A percentile compares a stretch with the other conserved stretches of the same genome.
phyloP scores from a whole-genome alignment of 2,113 vertebrate species.

The Promerops cafer region DNA sequence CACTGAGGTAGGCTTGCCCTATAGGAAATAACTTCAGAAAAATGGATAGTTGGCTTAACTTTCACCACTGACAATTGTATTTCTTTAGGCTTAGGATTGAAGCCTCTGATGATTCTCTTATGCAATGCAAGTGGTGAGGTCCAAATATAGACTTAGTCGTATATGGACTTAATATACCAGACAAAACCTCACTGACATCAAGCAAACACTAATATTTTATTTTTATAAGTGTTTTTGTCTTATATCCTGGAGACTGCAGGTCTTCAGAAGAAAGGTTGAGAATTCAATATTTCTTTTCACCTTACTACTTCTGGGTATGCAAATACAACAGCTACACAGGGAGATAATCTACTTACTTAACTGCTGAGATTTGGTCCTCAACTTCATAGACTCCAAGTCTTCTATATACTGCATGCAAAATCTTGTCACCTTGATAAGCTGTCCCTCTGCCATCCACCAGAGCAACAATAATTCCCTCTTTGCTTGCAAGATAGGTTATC shows the following conservation, averaged over 20 bases:
- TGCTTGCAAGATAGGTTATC: constrained; percentile 79
- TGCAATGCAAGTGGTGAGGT: neutral
- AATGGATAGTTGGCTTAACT: neutral
- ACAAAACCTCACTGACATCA: neutral
- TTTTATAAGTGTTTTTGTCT: neutral
- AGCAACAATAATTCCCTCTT: constrained; percentile 75
- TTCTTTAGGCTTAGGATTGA: neutral
- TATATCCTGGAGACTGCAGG: neutral
- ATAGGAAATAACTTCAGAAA: neutral
- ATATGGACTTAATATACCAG: neutral
- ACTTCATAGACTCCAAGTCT: constrained; percentile 79
- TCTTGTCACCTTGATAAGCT: constrained; percentile 78
- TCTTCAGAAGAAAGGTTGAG: neutral
- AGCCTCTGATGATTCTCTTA: neutral
- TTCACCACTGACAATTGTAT: neutral
- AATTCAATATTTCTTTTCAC: neutral
- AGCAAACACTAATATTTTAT: neutral
- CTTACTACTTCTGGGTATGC: neutral
- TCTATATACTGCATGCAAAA: constrained; percentile 78
- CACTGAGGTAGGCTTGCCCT: neutral
- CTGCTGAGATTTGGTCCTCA: constrained; percentile 79
- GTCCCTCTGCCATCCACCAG: constrained; percentile 81
- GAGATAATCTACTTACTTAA: constrained; percentile 67
- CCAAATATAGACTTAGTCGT: neutral
- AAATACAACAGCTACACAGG: neutral